Base-by-base conservation (phyloP, 1,140 invertebrate species). In the Aphelinus atriplicis region DNA sequence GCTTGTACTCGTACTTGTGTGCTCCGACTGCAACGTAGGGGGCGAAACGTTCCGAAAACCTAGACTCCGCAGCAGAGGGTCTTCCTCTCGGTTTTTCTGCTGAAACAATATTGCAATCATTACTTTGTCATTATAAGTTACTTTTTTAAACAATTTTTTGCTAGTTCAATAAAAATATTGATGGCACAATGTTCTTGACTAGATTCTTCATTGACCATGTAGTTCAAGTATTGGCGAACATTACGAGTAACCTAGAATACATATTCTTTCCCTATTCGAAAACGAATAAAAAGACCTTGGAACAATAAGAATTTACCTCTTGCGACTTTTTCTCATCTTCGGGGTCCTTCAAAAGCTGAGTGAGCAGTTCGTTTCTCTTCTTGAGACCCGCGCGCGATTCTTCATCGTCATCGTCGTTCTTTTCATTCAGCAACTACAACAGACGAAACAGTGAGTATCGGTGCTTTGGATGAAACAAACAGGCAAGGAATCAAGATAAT, bases 371-470 rank as follows among this genome's bases (percentile, higher is more conserved):
- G 80, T 94, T 93, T 60, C 86, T 84, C 63, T 91, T 90, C 75
- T 92, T 92, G 48, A 90, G 81, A 65, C 89, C 90, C 50, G 85
- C 88, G 78, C 90, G 86, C 70, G 89, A 86, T 80, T 93, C 91
- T 55, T 92, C 87, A 77, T 92, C 91, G 78, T 95, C 94, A 78
- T 95, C 94, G 77, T 96, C 94, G 64, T 91, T 93, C 85, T 93
- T 94, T 71, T 95, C 94, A 82, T 96, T 96, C 47, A 97, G 88
- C 82, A 97, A 90, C 94, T 96, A 84, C 43, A 88, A 89, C 78
- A 69, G 4, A 65, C 51, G 26, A 76, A 68, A 81, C 72, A 71
- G 73, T 42, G 62, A 64, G 74, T 62, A 72, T 10, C 50, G 42
- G 50, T 43, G 47, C 55, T 3, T 46, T 51, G 63, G 42, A 51